phyloP scores from a whole-genome alignment of 2,888 invertebrate species.

The Malthinus seriepunctatus region DNA sequence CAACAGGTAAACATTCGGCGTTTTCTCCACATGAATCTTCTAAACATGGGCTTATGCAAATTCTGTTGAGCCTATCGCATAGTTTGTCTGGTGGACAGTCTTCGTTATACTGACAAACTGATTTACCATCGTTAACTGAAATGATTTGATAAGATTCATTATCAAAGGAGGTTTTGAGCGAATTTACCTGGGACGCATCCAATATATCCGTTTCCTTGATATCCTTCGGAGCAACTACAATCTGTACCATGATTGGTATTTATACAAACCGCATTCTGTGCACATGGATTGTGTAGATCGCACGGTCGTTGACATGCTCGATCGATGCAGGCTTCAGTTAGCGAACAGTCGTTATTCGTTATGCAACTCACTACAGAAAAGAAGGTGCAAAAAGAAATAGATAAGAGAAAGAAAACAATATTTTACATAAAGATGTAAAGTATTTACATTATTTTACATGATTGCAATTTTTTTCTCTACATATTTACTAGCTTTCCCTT shows the following conservation, averaged over 20 bases:
- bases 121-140: conserved; percentile 51
- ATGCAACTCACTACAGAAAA: conserved; percentile 79
- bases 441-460: conserved; percentile 31
- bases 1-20: conserved; percentile 75
- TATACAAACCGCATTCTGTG: conserved; percentile 81
- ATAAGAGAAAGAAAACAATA: conserved; percentile 27
- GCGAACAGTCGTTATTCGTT: conserved; percentile 81
- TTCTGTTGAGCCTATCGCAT: conserved; percentile 82
- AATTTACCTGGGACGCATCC: conserved; percentile 76
- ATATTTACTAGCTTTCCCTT: too few relatives aligned
- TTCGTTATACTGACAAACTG: conserved; percentile 86
- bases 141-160: conserved; percentile 17
- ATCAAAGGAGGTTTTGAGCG: not conserved
- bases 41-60: conserved; percentile 81
- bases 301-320: conserved; percentile 86
- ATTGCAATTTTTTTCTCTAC: conserved; percentile 12
- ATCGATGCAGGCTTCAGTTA: conserved; percentile 86
- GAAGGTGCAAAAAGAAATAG: conserved; percentile 41
- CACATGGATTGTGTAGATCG: conserved; percentile 82
- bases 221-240: conserved; percentile 84
- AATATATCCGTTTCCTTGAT: conserved; percentile 83
- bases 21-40: conserved; percentile 81
- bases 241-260: conserved; percentile 86
- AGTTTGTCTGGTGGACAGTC: conserved; percentile 86
- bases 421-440: conserved; percentile 31